phyloP scores from a whole-genome alignment of 2,113 vertebrate species.

The Gasterosteus nipponicus region DNA sequence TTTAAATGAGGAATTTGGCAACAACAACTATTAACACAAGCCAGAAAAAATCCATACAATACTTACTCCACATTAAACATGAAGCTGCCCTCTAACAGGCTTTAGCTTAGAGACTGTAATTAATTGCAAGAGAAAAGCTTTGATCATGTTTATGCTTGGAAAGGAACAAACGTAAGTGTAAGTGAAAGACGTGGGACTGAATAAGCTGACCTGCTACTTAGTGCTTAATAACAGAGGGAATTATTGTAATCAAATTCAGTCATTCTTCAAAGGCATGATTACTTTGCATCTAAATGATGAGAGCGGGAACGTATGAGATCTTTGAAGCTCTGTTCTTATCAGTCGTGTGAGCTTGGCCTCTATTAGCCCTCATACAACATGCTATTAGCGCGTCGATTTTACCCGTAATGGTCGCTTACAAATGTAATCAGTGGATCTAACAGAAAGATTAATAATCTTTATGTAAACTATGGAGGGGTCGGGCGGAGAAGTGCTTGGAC shows the following conservation, averaged over 20 bases:
- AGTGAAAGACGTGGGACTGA: conserved; percentile 50
- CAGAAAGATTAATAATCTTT: conserved; percentile 11
- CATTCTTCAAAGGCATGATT: conserved; percentile 69
- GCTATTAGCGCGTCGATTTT: conserved; percentile 56
- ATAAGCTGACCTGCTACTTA: conserved; percentile 64
- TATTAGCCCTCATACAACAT: conserved; percentile 59
- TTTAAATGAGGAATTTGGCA: conserved; percentile 17
- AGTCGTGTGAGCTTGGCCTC: conserved; percentile 53
- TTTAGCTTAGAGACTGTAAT: conserved; percentile 48
- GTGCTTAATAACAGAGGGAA: conserved; percentile 51
- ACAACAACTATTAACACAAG: conserved; percentile 30
- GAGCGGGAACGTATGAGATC: conserved; percentile 58
- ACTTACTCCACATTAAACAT: conserved; percentile 56
- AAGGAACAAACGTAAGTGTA: conserved; percentile 53
- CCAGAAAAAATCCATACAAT: conserved; percentile 31
- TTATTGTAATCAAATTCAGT: conserved; percentile 70
- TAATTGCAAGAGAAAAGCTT: conserved; percentile 60
- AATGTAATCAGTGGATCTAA: conserved; percentile 44
- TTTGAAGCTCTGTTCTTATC: conserved; percentile 58
- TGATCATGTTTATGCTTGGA: conserved; percentile 64
- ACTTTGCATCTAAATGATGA: conserved; percentile 57
- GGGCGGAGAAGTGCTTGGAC: neutral
- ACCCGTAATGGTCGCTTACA: conserved; percentile 16
- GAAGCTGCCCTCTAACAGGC: conserved; percentile 26
- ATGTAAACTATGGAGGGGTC: neutral